Evolutionary conservation across 2,888 invertebrate genomes (phyloP).

Genomic region (Crepidodera aurea): DNA sequence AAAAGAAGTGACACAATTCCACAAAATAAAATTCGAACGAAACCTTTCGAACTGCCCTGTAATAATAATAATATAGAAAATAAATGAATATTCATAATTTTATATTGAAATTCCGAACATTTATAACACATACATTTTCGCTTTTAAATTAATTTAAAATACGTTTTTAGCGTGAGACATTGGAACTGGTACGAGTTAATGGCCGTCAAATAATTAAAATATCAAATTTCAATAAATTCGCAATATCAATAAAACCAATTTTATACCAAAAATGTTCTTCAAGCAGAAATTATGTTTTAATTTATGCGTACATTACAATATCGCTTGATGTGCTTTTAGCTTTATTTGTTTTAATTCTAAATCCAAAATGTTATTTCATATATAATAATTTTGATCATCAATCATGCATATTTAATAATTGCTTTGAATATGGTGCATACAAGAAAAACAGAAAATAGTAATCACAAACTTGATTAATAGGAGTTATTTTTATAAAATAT

Average conservation of each 20-base stretch:
- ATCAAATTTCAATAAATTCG: neutral
- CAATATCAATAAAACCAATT: neutral
- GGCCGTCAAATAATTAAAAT: neutral
- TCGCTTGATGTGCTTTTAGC: too few relatives aligned
- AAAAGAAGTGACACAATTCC: too few relatives aligned
- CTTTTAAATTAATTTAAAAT: neutral
- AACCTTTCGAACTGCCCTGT: too few relatives aligned
- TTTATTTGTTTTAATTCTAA: too few relatives aligned
- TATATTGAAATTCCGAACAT: neutral
- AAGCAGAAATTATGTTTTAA: neutral
- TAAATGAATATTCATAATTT: constrained; percentile 10
- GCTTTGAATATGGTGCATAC: too few relatives aligned
- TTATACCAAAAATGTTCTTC: neutral
- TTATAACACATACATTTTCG: neutral
- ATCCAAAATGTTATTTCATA: too few relatives aligned
- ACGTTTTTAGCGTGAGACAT: neutral
- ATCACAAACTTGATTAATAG: too few relatives aligned
- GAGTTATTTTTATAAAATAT: too few relatives aligned
- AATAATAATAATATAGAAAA: constrained; percentile 1
- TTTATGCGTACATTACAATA: neutral
- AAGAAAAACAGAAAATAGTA: too few relatives aligned
- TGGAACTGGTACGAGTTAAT: neutral
- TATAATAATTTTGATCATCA: too few relatives aligned
- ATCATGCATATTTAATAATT: too few relatives aligned
- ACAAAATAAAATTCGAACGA: too few relatives aligned